phyloP scores from a whole-genome alignment of 2,113 vertebrate species.

The Dinomys branickii region DNA sequence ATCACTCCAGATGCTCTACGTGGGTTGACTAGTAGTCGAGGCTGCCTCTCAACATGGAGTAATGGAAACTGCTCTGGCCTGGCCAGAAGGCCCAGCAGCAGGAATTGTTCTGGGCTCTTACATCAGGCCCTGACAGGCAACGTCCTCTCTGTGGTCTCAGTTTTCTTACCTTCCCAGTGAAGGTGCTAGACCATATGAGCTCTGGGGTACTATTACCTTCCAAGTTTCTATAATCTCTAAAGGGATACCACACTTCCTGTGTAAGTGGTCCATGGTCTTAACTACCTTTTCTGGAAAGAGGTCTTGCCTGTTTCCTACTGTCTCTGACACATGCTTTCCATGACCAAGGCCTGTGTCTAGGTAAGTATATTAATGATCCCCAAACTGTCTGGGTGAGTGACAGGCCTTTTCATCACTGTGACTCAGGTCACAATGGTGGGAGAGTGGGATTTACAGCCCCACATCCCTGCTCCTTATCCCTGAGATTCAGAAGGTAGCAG shows the following conservation, averaged over 20 bases:
- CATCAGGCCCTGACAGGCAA: background rate
- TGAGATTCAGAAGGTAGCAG: background rate
- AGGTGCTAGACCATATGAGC: background rate
- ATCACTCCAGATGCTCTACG: background rate
- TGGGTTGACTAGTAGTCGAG: background rate
- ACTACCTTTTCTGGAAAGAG: constrained; percentile 18
- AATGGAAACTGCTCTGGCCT: background rate
- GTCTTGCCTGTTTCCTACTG: constrained; percentile 36
- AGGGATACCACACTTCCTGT: background rate
- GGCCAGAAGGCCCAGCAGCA: background rate
- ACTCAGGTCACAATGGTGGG: background rate
- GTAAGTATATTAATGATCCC: background rate
- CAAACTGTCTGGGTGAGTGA: background rate
- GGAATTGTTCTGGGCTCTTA: background rate
- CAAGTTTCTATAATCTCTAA: background rate
- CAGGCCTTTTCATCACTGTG: background rate
- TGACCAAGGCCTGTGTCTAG: background rate
- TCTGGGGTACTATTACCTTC: background rate
- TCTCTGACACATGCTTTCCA: constrained; percentile 48
- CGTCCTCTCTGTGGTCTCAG: background rate
- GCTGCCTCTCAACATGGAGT: background rate
- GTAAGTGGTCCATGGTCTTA: background rate
- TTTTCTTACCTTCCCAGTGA: constrained; percentile 40
- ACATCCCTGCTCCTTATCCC: background rate
- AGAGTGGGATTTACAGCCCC: background rate